Conservation (phyloP, 2,797 vertebrate species). For the Acrossocheilus wenchowensis region DNA sequence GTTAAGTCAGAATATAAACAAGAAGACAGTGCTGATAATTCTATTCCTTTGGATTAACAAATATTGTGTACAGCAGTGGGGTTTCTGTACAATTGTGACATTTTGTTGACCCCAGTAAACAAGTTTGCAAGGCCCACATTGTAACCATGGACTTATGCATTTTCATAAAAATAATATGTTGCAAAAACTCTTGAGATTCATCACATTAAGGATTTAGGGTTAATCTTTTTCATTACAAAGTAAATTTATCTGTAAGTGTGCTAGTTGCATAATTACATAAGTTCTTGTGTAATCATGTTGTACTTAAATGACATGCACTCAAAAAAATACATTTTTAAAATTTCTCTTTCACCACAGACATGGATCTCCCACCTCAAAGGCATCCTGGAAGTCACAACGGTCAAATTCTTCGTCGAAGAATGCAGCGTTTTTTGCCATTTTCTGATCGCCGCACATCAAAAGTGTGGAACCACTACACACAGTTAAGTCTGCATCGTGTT, state of each 20-base stretch:
- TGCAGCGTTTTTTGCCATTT: conserved; percentile 62
- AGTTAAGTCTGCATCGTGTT: conserved; percentile 72
- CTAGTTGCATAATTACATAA: background rate
- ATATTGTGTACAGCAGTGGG: background rate
- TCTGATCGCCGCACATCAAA: conserved; percentile 71
- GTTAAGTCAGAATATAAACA: background rate
- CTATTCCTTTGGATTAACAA: background rate
- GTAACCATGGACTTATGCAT: background rate
- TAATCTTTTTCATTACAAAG: background rate
- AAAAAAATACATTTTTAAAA: background rate
- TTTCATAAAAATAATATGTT: too few species aligned
- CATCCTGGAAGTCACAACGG: conserved; percentile 60
- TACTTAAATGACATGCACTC: background rate
- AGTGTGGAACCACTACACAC: conserved; percentile 78
- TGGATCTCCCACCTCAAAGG: conserved; percentile 64
- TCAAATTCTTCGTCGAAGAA: conserved; percentile 61
- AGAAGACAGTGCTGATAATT: background rate
- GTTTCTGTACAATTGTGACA: background rate
- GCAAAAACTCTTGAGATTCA: background rate
- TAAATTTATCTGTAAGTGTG: background rate
- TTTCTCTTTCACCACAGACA: conserved; percentile 50
- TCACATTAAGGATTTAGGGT: background rate
- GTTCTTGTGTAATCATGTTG: background rate
- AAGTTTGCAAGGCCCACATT: background rate
- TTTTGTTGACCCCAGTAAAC: background rate